Conservation (phyloP, 2,797 vertebrate species). For the Hylomyscus alleni region DNA sequence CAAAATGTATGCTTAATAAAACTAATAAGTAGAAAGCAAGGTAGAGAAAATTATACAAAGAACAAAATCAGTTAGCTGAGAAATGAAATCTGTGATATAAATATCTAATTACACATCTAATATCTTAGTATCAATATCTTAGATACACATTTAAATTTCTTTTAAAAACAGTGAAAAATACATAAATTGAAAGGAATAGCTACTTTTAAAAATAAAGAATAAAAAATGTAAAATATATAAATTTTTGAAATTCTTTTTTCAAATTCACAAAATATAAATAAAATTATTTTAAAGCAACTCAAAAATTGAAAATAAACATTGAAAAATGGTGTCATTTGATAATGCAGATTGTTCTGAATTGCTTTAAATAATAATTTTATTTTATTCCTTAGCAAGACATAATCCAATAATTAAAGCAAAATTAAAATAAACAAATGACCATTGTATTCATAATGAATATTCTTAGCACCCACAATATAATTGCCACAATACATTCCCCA, state of each 20-base stretch:
- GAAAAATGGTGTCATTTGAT: constrained; percentile 5
- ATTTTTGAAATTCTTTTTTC: background rate
- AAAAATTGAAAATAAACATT: constrained; percentile 16
- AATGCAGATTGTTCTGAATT: background rate
- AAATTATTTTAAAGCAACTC: constrained; percentile 19
- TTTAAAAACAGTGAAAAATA: constrained; percentile 14
- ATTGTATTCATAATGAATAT: background rate
- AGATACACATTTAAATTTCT: background rate
- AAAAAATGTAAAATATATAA: background rate
- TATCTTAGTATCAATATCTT: background rate
- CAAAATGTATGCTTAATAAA: background rate
- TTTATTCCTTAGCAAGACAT: background rate
- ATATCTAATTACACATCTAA: background rate
- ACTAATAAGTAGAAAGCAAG: constrained; percentile 6
- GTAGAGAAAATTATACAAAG: background rate
- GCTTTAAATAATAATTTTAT: background rate
- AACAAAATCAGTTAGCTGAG: background rate
- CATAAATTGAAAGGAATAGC: background rate
- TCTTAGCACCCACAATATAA: background rate
- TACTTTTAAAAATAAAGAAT: background rate
- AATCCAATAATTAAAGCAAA: background rate
- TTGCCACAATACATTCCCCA: background rate
- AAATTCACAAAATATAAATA: background rate
- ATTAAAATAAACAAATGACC: constrained; percentile 6
- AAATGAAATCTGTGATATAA: background rate